Evolutionary conservation across 2,113 vertebrate genomes (phyloP).

Genomic region (Lontra canadensis): DNA sequence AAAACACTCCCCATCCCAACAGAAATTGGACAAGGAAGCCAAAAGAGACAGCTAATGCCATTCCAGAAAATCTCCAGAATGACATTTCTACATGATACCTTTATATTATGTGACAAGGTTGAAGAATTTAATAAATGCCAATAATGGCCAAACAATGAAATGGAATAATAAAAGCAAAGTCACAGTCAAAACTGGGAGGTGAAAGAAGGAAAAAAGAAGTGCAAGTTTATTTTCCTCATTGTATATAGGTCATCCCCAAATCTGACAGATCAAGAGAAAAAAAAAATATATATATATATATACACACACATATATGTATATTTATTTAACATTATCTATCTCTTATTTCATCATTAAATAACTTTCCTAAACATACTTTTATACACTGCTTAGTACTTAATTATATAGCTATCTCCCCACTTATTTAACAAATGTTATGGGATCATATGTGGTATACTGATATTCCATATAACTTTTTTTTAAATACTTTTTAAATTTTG

Average conservation of each 20-base stretch:
- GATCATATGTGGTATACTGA: not conserved
- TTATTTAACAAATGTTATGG: not conserved
- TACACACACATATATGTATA: not conserved
- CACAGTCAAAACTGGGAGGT: not conserved
- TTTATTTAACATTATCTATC: not conserved
- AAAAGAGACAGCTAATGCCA: not conserved
- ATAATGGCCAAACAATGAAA: slow-evolving; percentile 6
- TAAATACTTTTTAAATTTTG: not conserved
- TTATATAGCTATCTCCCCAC: not conserved
- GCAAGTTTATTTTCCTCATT: not conserved
- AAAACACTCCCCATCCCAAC: not conserved
- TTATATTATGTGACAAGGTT: not conserved
- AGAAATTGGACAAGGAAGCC: not conserved
- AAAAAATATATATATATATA: too few relatives aligned
- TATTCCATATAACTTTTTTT: not conserved
- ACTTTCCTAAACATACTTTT: not conserved
- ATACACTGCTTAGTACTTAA: not conserved
- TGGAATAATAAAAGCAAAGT: not conserved
- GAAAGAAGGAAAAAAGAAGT: not conserved
- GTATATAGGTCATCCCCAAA: not conserved
- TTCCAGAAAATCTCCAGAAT: slow-evolving; percentile 12
- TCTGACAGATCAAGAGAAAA: not conserved
- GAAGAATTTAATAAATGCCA: not conserved
- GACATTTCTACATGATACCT: not conserved
- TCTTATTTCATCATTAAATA: not conserved